These are phyloP conservation scores for Heliconius erato DNA, from an alignment of 2,888 invertebrate genomes.

Conservation along the genomic window DNA sequence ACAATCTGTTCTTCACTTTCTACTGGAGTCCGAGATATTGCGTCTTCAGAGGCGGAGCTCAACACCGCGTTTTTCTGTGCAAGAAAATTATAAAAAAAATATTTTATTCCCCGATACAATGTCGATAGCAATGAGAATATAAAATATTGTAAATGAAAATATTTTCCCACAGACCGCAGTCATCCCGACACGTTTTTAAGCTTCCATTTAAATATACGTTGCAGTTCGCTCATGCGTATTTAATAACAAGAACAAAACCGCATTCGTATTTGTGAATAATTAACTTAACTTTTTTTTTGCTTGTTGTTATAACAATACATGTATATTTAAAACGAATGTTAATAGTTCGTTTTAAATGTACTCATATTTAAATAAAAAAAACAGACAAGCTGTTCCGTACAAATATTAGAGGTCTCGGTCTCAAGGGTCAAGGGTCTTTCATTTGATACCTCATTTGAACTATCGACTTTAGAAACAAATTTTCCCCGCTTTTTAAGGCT, in stretches of 20 bases:
- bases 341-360: not conserved
- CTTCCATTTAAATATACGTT: constrained; percentile 17
- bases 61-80: too few relatives aligned
- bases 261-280: constrained; percentile 9
- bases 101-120: not conserved
- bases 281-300: not conserved
- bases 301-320: not conserved
- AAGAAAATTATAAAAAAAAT: not conserved
- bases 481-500: too few relatives aligned
- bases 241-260: constrained; percentile 20
- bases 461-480: too few relatives aligned
- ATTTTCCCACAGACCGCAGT: constrained; percentile 6
- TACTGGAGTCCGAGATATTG: too few relatives aligned
- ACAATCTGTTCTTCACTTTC: too few relatives aligned
- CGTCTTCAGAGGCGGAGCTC: too few relatives aligned
- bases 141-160: constrained; percentile 19
- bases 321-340: not conserved
- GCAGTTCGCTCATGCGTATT: constrained; percentile 8
- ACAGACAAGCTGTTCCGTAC: too few relatives aligned
- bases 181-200: constrained; percentile 20
- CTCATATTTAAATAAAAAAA: not conserved
- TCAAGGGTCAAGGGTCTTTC: too few relatives aligned
- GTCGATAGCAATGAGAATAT: too few relatives aligned
- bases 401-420: too few relatives aligned
- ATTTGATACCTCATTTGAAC: too few relatives aligned